Evolutionary conservation across 2,113 vertebrate species (phyloP).

Genomic region (Leucosticte australis): DNA sequence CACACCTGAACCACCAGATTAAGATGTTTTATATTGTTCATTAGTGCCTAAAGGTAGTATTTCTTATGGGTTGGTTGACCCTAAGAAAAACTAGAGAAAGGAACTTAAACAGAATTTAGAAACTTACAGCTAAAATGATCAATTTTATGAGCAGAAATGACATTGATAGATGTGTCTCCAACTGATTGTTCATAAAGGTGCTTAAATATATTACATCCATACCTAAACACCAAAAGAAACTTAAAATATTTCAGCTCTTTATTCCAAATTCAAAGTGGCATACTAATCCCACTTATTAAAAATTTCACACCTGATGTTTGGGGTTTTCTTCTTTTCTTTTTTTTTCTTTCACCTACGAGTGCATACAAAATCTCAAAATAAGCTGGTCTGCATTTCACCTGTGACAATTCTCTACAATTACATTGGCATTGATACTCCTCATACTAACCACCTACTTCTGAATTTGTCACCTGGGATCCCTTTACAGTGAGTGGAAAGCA

Average conservation of each 20-base stretch:
- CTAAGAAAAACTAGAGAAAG: background rate
- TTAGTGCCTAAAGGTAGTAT: background rate
- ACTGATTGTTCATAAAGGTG: background rate
- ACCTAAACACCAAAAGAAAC: background rate
- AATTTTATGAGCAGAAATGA: background rate
- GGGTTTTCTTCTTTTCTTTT: background rate
- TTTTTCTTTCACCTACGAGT: background rate
- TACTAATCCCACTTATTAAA: background rate
- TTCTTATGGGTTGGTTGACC: background rate
- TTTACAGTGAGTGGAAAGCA: background rate
- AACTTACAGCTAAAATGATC: background rate
- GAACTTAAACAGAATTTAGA: background rate
- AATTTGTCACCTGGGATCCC: background rate
- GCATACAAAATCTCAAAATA: background rate
- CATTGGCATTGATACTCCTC: background rate
- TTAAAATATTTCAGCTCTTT: background rate
- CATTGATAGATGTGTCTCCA: background rate
- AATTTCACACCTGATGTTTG: background rate
- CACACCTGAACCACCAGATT: background rate
- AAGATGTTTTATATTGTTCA: background rate
- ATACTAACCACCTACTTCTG: background rate
- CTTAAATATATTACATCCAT: background rate
- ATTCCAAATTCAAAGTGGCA: background rate
- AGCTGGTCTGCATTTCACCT: background rate
- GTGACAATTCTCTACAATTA: background rate